A percentile compares a stretch with the other conserved stretches of the same genome.
These are phyloP conservation scores for Peromyscus attwateri DNA, from an alignment of 2,797 vertebrate genomes.

Conservation along the genomic window DNA sequence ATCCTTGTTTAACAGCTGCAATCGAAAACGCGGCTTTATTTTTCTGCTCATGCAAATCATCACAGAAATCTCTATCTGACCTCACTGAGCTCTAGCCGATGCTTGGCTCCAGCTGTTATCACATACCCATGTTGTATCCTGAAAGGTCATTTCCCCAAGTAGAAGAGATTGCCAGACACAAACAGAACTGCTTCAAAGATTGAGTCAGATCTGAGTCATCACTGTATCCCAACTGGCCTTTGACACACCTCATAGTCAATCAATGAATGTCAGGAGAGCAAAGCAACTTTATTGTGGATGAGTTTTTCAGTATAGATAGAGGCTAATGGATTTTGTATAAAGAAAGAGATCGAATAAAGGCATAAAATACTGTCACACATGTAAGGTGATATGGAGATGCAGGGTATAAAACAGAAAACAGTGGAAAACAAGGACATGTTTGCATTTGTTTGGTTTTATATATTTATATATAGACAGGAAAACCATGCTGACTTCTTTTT, in stretches of 20 bases:
- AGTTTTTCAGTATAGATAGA: conserved; percentile 23
- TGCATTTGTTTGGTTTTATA: neutral
- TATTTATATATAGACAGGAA: neutral
- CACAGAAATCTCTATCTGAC: conserved; percentile 38
- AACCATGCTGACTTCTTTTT: neutral
- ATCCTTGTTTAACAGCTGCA: conserved; percentile 9
- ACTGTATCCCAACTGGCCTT: neutral
- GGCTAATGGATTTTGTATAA: neutral
- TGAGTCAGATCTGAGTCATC: conserved; percentile 44
- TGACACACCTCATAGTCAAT: conserved; percentile 51
- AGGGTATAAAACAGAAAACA: neutral
- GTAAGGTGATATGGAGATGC: neutral
- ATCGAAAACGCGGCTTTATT: conserved; percentile 56
- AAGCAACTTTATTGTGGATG: conserved; percentile 8
- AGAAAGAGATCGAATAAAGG: neutral
- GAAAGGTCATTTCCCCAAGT: conserved; percentile 49
- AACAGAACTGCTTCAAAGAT: conserved; percentile 44
- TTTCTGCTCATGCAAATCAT: conserved; percentile 29
- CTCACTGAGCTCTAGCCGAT: neutral
- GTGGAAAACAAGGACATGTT: conserved; percentile 29
- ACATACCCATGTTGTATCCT: neutral
- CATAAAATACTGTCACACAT: neutral
- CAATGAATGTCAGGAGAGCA: conserved; percentile 7
- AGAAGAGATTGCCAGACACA: neutral
- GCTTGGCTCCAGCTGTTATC: neutral